Conservation (phyloP, 2,113 vertebrate species). For the Pavo muticus region DNA sequence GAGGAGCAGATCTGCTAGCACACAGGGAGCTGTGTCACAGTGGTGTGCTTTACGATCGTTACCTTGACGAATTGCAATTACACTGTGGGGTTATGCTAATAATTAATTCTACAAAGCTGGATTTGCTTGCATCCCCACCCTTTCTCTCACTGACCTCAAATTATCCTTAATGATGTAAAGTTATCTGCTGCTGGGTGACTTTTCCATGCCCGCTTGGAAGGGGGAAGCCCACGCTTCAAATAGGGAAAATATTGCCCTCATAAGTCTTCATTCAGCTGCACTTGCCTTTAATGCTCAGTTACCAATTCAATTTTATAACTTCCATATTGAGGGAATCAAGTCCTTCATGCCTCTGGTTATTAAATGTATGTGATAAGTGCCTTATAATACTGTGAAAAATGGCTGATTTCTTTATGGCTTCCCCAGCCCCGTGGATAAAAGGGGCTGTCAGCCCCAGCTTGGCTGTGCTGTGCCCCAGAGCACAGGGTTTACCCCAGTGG, state of each 20-base stretch:
- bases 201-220: neutral
- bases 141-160: conserved; percentile 47
- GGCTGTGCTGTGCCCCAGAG: neutral
- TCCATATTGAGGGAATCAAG: conserved; percentile 73
- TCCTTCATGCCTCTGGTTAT: conserved; percentile 58
- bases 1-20: neutral
- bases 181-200: neutral
- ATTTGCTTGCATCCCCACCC: neutral
- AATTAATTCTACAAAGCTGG: conserved; percentile 51
- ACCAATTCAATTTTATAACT: conserved; percentile 69
- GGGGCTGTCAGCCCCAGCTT: fast-evolving
- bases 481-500: neutral
- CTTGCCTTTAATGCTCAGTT: conserved; percentile 65
- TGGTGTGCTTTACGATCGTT: neutral
- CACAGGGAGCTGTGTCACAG: neutral
- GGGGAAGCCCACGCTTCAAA: conserved; percentile 17
- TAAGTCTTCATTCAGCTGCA: conserved; percentile 49
- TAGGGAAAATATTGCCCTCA: conserved; percentile 24
- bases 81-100: conserved; percentile 42
- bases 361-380: conserved; percentile 72
- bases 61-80: conserved; percentile 67
- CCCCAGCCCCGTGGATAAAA: neutral
- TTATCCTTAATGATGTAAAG: conserved; percentile 48
- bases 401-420: conserved; percentile 57
- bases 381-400: conserved; percentile 66